phyloP scores from a whole-genome alignment of 2,113 vertebrate genomes.

The Ovis canadensis region DNA sequence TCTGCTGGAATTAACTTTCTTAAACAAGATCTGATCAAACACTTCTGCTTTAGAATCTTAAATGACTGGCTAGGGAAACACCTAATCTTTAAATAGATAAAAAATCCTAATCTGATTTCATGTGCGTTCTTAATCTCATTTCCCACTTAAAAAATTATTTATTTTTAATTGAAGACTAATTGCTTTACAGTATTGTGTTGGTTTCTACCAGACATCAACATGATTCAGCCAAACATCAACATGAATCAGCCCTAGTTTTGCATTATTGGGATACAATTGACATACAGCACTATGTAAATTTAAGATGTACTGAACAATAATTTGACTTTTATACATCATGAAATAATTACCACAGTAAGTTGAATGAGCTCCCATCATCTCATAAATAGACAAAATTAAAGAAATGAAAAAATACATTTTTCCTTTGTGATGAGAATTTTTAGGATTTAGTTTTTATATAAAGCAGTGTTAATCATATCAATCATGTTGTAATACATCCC shows the following conservation, averaged over 20 bases:
- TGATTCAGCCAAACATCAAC: background rate
- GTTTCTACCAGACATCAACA: background rate
- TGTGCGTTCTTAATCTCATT: background rate
- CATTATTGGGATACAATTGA: background rate
- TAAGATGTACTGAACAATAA: background rate
- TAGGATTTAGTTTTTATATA: background rate
- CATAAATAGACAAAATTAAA: background rate
- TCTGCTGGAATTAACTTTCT: background rate
- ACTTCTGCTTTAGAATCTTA: constrained; percentile 15
- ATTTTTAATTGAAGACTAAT: background rate
- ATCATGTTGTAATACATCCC: background rate
- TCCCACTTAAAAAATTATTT: background rate
- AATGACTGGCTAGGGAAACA: background rate
- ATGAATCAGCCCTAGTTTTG: background rate
- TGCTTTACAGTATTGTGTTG: background rate
- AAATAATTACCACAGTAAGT: background rate
- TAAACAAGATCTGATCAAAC: background rate
- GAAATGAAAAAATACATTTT: background rate
- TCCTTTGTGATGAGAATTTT: background rate
- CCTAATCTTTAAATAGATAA: background rate
- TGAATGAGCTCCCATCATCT: background rate
- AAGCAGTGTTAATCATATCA: background rate
- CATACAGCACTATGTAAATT: background rate
- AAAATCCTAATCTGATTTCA: constrained; percentile 40
- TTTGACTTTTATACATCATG: background rate